These are phyloP conservation scores for Nephila pilipes DNA, from an alignment of 1,140 invertebrate genomes.

Conservation along the genomic window DNA sequence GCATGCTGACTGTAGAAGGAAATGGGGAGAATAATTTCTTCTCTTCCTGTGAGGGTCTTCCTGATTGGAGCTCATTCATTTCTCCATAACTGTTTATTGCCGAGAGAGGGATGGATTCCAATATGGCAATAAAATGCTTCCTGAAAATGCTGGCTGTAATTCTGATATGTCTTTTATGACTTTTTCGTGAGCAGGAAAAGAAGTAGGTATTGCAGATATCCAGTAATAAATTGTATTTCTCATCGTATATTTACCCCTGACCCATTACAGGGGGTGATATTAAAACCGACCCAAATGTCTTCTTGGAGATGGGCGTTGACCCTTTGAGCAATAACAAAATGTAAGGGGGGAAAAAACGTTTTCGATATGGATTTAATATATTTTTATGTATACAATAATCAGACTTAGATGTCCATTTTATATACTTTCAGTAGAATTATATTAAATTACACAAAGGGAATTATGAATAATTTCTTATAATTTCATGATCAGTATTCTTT, in stretches of 20 bases:
- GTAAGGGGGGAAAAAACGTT: too few species aligned
- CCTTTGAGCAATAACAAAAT: too few species aligned
- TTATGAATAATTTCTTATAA: too few species aligned
- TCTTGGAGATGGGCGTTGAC: too few species aligned
- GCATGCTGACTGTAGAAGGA: not conserved
- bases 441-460: too few species aligned
- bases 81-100: constrained; percentile 57
- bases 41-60: not conserved
- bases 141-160: not conserved
- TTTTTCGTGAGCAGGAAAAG: not conserved
- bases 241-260: not conserved
- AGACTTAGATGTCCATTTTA: too few species aligned
- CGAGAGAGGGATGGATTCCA: not conserved
- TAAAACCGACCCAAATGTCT: not conserved
- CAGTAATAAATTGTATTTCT: constrained; percentile 47
- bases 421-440: too few species aligned
- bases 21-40: not conserved
- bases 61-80: constrained; percentile 59
- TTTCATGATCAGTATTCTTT: too few species aligned
- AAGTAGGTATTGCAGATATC: not conserved
- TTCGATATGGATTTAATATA: too few species aligned
- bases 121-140: constrained; percentile 46
- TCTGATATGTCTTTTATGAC: constrained; percentile 37
- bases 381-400: too few species aligned
- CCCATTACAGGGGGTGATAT: not conserved